Base-by-base conservation (phyloP, 2,888 invertebrate genomes). In the Dolichomitus sp. region DNA sequence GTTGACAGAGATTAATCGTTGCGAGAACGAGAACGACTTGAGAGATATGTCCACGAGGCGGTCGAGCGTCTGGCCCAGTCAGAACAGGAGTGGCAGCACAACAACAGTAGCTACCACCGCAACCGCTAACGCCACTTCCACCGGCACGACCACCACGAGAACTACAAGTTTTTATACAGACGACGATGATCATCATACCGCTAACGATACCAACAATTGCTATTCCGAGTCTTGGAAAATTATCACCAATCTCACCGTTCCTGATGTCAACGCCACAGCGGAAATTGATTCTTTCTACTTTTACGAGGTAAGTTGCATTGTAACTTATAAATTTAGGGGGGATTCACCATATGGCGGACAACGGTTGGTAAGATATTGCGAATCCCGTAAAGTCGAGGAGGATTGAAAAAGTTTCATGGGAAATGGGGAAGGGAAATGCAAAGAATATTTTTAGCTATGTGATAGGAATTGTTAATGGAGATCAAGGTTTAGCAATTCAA, bases 211-310 rank as follows among this genome's bases (percentile, higher is more conserved):
- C 79, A 81, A 84, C 54, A 86, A 83, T 11, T 78, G 84, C 65
- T 85, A 88, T 68, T 79, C 81, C 61, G 61, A 54, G 33, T 84
- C 42, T 69, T 85, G 76, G 87, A 89, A 50, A 76, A 90, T 78
- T 72, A 86, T 87, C 37, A 79, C 75, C 11, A 77, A 77, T 77
- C 48, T 72, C 11, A 80, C 76, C 17, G 63, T 76, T 59, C 42
- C 76, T 12, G 86, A 90, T 73, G 85, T 76, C 81, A 90, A 90
- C 85, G 74, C 81, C 11, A 91, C 91, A 19, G 89, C 89, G 14
- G 92, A 91, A 84, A 93, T 94, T 85, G 94, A 94, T 87, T 93
- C 93, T 1, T 94, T 94, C 90, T 94, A 94, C 90, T 94, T 94
- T 87, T 94, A 94, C 87, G 92, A 94, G 93, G 94, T 94, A 81